Conservation (phyloP, 1,140 invertebrate genomes). For the Musca domestica region DNA sequence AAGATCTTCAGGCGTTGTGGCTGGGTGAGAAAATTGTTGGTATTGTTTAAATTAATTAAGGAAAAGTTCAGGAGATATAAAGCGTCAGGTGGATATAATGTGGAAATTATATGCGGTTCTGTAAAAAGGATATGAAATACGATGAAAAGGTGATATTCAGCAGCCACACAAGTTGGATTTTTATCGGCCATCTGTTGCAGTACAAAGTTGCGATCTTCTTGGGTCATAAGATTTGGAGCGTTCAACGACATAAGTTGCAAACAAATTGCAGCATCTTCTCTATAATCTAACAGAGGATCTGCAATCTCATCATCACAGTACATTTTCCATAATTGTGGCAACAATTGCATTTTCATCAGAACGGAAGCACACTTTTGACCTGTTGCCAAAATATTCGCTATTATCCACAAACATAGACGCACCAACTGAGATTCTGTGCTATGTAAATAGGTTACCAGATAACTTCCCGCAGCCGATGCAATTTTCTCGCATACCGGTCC, state of each 20-base stretch:
- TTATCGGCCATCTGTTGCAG: constrained; percentile 29
- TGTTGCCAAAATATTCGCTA: constrained; percentile 42
- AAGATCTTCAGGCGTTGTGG: constrained; percentile 18
- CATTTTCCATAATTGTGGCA: constrained; percentile 41
- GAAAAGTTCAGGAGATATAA: constrained; percentile 22
- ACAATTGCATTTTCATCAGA: constrained; percentile 42
- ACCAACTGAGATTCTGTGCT: constrained; percentile 36
- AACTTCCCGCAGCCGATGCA: constrained; percentile 38
- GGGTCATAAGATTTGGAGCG: constrained; percentile 10
- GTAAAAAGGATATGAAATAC: constrained; percentile 34
- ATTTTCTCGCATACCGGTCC: constrained; percentile 45
- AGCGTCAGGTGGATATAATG: not conserved
- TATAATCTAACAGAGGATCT: constrained; percentile 10
- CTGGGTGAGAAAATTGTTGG: not conserved
- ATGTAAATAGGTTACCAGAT: constrained; percentile 43
- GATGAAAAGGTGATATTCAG: constrained; percentile 39
- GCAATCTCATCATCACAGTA: constrained; percentile 27
- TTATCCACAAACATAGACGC: constrained; percentile 41
- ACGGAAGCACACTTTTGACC: constrained; percentile 31
- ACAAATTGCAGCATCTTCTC: constrained; percentile 36
- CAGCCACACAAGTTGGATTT: not conserved
- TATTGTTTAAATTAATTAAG: constrained; percentile 11
- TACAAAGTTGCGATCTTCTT: constrained; percentile 32
- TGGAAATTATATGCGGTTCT: not conserved
- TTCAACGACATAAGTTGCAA: constrained; percentile 31